Base-by-base conservation (phyloP, 2,888 invertebrate species). In the Odontocolon sp. region DNA sequence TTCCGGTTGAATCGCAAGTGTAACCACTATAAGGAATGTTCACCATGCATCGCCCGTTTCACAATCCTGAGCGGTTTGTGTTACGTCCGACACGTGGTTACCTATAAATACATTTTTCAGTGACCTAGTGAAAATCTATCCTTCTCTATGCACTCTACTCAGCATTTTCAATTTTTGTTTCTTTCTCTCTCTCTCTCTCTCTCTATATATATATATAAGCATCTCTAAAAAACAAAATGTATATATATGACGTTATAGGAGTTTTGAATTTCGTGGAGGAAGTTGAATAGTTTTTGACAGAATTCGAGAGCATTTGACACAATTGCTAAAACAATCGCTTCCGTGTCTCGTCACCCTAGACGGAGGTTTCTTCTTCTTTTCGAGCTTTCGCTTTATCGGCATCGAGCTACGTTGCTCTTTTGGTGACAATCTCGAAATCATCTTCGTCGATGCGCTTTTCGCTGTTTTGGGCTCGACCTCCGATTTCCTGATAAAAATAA, bases 301-400 rank as follows among this genome's bases (percentile, higher is more conserved):
- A 31, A 78, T 80, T 36, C 75, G 73, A 2, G 80, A 79, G 36
- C 80, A 79, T 42, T 77, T 79, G 59, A 70, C 77, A 56, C 78
- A 80, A 50, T 76, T 80, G 66, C 79, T 81, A 64, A 81, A 80
- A 56, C 61, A 42, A 52, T 80, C 78, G 69, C 77, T 75, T 8
- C 57, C 67, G 26, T 80, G 80, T 57, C 81, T 77, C 38, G 74
- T 79, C 14, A 78, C 69, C 69, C 77, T 78, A 31, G 26, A 18
- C 57, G 78, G 77, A 78, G 74, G 75, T 52, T 75, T 77, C 54
- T 23, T 63, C 40, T n/a, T 71, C 31, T 61, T 57, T 8, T 28
- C 63, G 14, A 50, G 42, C 40, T 66, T 78, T 38, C 61, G 72
- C 63, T 57, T 77, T 26, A 45, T 42, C 56, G 70, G 42, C 31